These are phyloP conservation scores for Xenopus borealis DNA, from an alignment of 2,113 vertebrate species.

Conservation along the genomic window DNA sequence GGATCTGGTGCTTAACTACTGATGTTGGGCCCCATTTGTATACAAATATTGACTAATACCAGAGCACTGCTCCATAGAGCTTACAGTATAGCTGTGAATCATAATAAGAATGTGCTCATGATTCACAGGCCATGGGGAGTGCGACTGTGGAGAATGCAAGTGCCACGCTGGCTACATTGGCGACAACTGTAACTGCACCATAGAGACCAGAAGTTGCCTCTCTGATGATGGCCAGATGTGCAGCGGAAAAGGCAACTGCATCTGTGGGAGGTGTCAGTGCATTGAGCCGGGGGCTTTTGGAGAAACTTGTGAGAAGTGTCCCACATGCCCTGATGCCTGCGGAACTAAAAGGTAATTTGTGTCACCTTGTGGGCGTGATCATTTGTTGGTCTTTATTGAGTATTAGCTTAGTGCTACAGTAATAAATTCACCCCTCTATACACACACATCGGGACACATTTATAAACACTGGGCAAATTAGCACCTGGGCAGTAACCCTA, in stretches of 20 bases:
- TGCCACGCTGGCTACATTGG: constrained; percentile 85
- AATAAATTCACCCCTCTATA: no score
- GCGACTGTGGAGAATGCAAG: constrained; percentile 93
- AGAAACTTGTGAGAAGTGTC: constrained; percentile 89
- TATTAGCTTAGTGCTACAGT: no score
- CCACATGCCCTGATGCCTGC: constrained; percentile 90
- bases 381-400: neutral
- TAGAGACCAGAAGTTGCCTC: constrained; percentile 70
- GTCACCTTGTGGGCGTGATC: neutral
- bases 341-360: constrained; percentile 83
- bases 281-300: constrained; percentile 89
- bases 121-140: constrained; percentile 86
- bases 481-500: no score
- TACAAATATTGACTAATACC: no score
- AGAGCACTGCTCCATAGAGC: no score
- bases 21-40: no score
- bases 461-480: no score
- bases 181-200: constrained; percentile 96
- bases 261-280: constrained; percentile 87
- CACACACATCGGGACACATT: no score
- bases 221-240: constrained; percentile 85
- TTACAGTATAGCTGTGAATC: no score
- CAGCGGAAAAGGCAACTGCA: constrained; percentile 80
- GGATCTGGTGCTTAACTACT: no score
- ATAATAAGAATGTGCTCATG: neutral